Base-by-base conservation (phyloP, 2,888 invertebrate genomes). In the Tiliacea citrago region DNA sequence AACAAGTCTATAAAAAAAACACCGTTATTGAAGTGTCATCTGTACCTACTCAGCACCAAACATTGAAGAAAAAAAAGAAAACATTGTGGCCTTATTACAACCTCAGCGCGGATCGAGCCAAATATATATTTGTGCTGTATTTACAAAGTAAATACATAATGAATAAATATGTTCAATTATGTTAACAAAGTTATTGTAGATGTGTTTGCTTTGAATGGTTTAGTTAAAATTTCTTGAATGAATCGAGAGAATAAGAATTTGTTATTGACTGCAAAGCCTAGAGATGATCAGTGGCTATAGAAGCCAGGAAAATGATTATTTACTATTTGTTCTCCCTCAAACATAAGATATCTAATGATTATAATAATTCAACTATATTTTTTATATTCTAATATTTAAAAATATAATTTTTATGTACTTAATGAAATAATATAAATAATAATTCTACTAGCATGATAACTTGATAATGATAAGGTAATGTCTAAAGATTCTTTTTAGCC, bases 1-100 rank as follows among this genome's bases (percentile, higher is more conserved):
- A 66, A 73, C 45, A 65, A 71, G 35, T 57, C 45, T 21, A 51
- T 39, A 35, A 35, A 68, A 49, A 65, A 73, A 55, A 13, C 62
- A 35, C 68, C 21, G 75, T 68, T 73, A 60, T 53, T 29, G 47
- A 42, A 47, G 35, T 55, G 55, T 24, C 74, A 65, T 55, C 63
- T 35, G 10, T n/a, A 45, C 7, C 21, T 18, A 12, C 29, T 35
- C n/a, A 39, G 18, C 58, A 62, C 55, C n/a, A 7, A 66, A 16
- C 35, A 55, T 18, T n/a, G 57, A 79, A 68, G 81, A 80, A 84
- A 82, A n/a, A n/a, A n/a, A n/a, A n/a, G n/a, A n/a, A n/a, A n/a
- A n/a, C n/a, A n/a, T n/a, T n/a, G 73, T 65, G 73, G 8, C 84
- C 75, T 62, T 42, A 68, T 68, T 82, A 53, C 69, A 79, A 18